Evolutionary conservation across 2,797 vertebrate genomes (phyloP), one percentile per base, ranked within the genome.

Genomic region (Austrolebias charrua): DNA sequence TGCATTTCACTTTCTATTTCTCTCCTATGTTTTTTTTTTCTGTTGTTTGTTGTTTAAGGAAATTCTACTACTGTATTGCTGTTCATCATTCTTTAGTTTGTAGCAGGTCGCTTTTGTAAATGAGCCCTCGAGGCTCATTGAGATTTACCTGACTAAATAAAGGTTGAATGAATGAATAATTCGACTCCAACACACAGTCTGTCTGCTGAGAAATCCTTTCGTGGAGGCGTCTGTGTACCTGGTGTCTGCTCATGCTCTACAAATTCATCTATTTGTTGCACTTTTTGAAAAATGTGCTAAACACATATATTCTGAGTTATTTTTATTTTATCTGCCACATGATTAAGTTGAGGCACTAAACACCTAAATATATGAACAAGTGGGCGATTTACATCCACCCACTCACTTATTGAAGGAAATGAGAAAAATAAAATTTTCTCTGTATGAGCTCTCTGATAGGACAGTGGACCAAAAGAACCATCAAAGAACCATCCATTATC

Each of bases 331-430:
- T 18, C 28, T 47, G 12, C 13, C 48, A 15, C 12, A 16, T 12
- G 24, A 28, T 58, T 64, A 60, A 44, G 31, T 47, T 13, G 4
- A 24, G 48, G 28, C 38, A 48, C 24, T 50, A 4, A 15, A 5
- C 20, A 48, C 11, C 33, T 16, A 28, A 31, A 46, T 49, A 45
- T 43, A 13, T 19, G 19, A 57, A 33, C 9, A 29, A 29, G 51
- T 55, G 48, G 44, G 62, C 20, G 29, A 19, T 40, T 15, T 67
- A 19, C 11, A 68, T 51, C 42, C 7, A 10, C 53, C 12, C 44
- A 43, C 35, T 42, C 14, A 5, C 13, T 16, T 9, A 51, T 64
- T 40, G 15, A 6, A 47, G 55, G 38, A 28, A 15, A 24, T 9
- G 20, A 28, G 9, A 2, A 6, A 35, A 31, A 5, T 3, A 53